A percentile compares a stretch with the other conserved stretches of the same genome.
phyloP scores from a whole-genome alignment of 2,113 vertebrate genomes.

The Bujurquina vittata region DNA sequence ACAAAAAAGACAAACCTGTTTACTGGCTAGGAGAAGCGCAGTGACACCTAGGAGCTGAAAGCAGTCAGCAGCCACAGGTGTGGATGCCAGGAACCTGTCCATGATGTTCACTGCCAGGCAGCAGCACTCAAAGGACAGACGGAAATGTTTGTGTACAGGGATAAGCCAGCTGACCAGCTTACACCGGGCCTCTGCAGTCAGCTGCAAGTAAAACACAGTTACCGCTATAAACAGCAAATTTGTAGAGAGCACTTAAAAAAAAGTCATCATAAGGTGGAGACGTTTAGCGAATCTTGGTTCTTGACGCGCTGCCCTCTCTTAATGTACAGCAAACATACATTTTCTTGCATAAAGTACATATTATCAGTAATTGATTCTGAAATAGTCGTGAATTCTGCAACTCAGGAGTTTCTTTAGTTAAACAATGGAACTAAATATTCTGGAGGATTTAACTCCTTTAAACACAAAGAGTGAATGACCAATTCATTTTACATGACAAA shows the following conservation, averaged over 20 bases:
- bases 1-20: slow-evolving; percentile 83
- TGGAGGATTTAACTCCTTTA: neutral
- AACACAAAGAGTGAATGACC: neutral
- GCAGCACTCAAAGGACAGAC: slow-evolving; percentile 89
- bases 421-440: neutral
- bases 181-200: slow-evolving; percentile 89
- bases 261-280: neutral
- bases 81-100: slow-evolving; percentile 91
- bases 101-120: slow-evolving; percentile 91
- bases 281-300: neutral
- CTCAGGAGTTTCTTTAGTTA: neutral
- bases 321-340: neutral
- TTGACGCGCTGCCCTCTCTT: neutral
- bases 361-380: neutral
- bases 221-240: neutral
- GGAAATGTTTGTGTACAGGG: slow-evolving; percentile 86
- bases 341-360: neutral
- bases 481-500: neutral
- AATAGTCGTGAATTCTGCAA: neutral
- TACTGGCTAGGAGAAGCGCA: slow-evolving; percentile 89
- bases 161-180: slow-evolving; percentile 94
- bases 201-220: slow-evolving; percentile 69
- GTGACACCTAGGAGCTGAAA: slow-evolving; percentile 96
- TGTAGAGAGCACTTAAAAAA: neutral
- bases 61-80: slow-evolving; percentile 91